phyloP scores from a whole-genome alignment of 1,140 invertebrate species.

The Antheraea mylitta region DNA sequence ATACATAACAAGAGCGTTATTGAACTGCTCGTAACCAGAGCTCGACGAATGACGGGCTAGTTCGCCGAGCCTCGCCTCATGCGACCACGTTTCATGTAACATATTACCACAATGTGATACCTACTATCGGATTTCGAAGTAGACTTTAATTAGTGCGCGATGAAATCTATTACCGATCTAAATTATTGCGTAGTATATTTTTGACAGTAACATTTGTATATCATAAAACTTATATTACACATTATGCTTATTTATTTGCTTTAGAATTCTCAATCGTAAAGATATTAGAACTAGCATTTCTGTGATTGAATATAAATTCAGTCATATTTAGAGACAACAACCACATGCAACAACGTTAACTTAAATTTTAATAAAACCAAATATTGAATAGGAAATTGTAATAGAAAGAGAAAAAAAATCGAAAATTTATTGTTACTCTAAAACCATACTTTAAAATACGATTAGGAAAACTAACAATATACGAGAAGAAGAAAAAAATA shows the following conservation, averaged over 20 bases:
- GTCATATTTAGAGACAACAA: too few species aligned
- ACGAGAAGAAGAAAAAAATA: too few species aligned
- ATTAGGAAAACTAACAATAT: too few species aligned
- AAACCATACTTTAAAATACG: too few species aligned
- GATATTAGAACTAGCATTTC: too few species aligned
- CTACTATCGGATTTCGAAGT: conserved; percentile 46
- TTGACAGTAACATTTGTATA: not conserved
- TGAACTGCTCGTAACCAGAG: conserved; percentile 48
- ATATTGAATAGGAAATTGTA: too few species aligned
- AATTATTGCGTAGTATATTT: not conserved
- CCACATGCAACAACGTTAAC: too few species aligned
- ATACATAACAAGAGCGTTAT: conserved; percentile 36
- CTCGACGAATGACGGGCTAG: conserved; percentile 13
- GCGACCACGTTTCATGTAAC: conserved; percentile 44
- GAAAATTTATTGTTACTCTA: too few species aligned
- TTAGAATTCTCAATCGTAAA: too few species aligned
- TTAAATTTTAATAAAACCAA: too few species aligned
- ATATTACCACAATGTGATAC: conserved; percentile 53
- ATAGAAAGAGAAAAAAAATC: too few species aligned
- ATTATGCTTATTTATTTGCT: not conserved
- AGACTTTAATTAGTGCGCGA: conserved; percentile 51
- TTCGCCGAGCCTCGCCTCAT: conserved; percentile 24
- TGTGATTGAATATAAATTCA: too few species aligned
- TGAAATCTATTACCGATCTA: conserved; percentile 36
- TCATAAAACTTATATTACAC: not conserved